Evolutionary conservation across 2,113 vertebrate species (phyloP), one percentile per base, ranked within the genome.

Genomic region (Chaetura pelagica): DNA sequence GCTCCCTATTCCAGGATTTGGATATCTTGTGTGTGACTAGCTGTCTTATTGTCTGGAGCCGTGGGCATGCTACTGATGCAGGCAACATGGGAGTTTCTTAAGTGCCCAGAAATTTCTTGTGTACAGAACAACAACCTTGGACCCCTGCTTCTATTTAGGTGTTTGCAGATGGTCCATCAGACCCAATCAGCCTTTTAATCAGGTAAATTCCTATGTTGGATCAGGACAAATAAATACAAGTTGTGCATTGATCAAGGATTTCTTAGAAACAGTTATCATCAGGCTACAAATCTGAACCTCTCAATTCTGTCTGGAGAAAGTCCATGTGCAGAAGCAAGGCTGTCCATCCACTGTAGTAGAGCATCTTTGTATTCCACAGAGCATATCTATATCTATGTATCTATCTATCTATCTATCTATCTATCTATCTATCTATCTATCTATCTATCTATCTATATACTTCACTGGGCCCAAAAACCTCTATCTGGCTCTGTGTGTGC

Each of bases 171-270:
- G 10, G 49, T 34, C 57, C 19, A 46, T 82, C 40, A 82, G 80
- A 44, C 27, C 8, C 14, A 58, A 66, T n/a, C 32, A 57, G 32
- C 10, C 15, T 77, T 87, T 81, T 74, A 68, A 52, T 34, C 52
- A 59, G 4, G n/a, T 51, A 71, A 88, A 81, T 26, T 10, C 38
- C 26, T 86, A 71, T 84, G n/a, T 32, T 48, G 32, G 23, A 77
- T 74, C 29, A 63, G 48, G 15, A 49, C 48, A 66, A 86, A 80
- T 46, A 78, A 79, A 34, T 10, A 38, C 29, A 61, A 59, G 26
- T 15, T 17, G 4, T 20, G 10, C 0, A 0, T 72, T 68, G 1
- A 0, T 62, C 32, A 48, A 29, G 17, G 30, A 59, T 78, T 78
- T 87, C 23, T 79, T 52, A 40, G 48, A 82, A 87, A 44, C 14